A percentile compares a stretch with the other conserved stretches of the same genome.
phyloP scores from a whole-genome alignment of 2,113 vertebrate genomes.

The Thunnus maccoyii region DNA sequence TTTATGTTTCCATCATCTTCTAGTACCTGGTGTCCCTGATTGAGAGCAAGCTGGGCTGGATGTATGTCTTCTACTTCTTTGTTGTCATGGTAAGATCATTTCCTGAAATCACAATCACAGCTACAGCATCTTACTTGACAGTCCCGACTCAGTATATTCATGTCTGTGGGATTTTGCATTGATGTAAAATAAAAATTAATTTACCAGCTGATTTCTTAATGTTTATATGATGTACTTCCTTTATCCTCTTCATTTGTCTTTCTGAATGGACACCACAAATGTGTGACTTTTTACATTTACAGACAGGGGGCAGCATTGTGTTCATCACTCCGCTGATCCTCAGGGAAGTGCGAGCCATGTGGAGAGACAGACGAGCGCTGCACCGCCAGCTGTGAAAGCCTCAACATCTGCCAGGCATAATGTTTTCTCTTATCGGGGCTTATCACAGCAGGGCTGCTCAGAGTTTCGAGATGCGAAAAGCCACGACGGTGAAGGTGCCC shows the following conservation, averaged over 20 bases:
- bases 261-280: background rate
- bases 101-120: background rate
- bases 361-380: constrained; percentile 77
- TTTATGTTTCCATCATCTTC: background rate
- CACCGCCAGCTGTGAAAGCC: constrained; percentile 76
- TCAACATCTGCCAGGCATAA: background rate
- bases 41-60: constrained; percentile 92
- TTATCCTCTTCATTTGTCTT: background rate
- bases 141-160: too few species aligned
- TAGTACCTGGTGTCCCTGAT: constrained; percentile 96
- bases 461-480: constrained; percentile 2
- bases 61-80: constrained; percentile 97
- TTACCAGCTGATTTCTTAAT: too few species aligned
- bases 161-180: too few species aligned
- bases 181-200: too few species aligned
- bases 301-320: constrained; percentile 91
- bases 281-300: constrained; percentile 40
- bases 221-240: background rate
- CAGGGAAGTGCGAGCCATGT: constrained; percentile 84
- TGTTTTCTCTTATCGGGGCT: background rate
- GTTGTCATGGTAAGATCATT: constrained; percentile 92
- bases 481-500: background rate
- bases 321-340: constrained; percentile 91
- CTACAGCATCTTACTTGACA: too few species aligned
- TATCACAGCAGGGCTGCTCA: background rate